These are phyloP conservation scores for Corydoras sp. DNA, from an alignment of 2,113 vertebrate species.

Conservation along the genomic window DNA sequence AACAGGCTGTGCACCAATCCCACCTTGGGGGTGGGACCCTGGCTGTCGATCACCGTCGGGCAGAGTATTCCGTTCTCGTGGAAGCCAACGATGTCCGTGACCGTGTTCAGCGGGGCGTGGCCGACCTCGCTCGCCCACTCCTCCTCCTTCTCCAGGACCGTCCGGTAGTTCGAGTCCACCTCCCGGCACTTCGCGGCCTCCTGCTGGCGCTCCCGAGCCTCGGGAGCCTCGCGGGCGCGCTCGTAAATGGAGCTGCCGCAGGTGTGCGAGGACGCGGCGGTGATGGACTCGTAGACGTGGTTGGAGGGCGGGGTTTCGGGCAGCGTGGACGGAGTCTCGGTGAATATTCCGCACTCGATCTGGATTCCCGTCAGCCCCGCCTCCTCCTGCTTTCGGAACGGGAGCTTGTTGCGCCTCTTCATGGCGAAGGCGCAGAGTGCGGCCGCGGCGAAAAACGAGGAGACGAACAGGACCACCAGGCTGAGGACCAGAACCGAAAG, in stretches of 20 bases:
- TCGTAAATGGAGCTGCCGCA: slow-evolving; percentile 85
- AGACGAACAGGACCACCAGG: slow-evolving; percentile 81
- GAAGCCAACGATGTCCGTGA: slow-evolving; percentile 67
- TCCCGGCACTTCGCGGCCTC: slow-evolving; percentile 59
- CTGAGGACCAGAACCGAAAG: slow-evolving; percentile 88
- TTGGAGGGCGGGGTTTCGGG: slow-evolving; percentile 74
- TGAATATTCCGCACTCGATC: slow-evolving; percentile 84
- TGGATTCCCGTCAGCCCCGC: slow-evolving; percentile 82
- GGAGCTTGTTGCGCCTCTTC: slow-evolving; percentile 80
- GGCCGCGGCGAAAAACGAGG: slow-evolving; percentile 81
- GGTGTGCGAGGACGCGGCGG: slow-evolving; percentile 74
- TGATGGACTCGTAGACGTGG: slow-evolving; percentile 87
- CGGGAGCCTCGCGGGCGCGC: slow-evolving; percentile 68
- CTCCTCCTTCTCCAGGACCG: slow-evolving; percentile 78
- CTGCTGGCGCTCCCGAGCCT: slow-evolving; percentile 39
- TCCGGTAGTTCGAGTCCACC: slow-evolving; percentile 68
- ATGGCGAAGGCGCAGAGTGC: slow-evolving; percentile 85
- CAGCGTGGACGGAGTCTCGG: slow-evolving; percentile 68
- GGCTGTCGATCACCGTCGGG: slow-evolving; percentile 79
- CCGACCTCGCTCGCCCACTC: slow-evolving; percentile 80
- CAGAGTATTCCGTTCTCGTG: slow-evolving; percentile 83
- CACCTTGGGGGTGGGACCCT: slow-evolving; percentile 81
- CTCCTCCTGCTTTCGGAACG: slow-evolving; percentile 80
- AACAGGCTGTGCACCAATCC: slow-evolving; percentile 91
- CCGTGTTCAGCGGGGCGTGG: slow-evolving; percentile 79